phyloP scores from a whole-genome alignment of 2,797 vertebrate species.

The Hirundo rustica region DNA sequence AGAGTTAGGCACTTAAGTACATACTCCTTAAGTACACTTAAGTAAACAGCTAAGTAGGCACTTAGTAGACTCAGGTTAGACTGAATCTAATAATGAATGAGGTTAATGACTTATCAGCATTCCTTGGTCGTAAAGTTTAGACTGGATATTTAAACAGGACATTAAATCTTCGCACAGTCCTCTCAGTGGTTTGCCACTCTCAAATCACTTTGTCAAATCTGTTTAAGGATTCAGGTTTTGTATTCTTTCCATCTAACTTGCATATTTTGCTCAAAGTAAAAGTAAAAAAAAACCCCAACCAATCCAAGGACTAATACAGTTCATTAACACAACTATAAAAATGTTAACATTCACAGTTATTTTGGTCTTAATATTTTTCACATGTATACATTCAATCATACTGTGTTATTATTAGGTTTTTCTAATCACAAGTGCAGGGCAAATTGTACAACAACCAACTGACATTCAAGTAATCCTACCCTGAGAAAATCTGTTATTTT shows the following conservation, averaged over 20 bases:
- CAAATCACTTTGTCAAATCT: neutral
- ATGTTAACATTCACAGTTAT: conserved; percentile 76
- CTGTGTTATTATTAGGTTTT: conserved; percentile 52
- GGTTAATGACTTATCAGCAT: neutral
- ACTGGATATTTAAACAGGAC: neutral
- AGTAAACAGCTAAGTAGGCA: conserved; percentile 34
- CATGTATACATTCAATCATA: conserved; percentile 69
- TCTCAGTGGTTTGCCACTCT: neutral
- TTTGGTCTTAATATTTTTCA: conserved; percentile 75
- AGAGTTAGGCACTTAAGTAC: conserved; percentile 27
- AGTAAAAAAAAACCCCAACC: neutral
- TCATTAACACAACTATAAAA: conserved; percentile 46
- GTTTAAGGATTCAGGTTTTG: neutral
- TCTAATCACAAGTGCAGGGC: conserved; percentile 74
- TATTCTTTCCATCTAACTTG: neutral
- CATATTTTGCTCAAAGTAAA: conserved; percentile 27
- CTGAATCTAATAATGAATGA: neutral
- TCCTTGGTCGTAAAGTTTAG: neutral
- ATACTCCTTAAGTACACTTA: neutral
- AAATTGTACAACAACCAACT: conserved; percentile 57
- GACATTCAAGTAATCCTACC: conserved; percentile 81
- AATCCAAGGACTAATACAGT: neutral
- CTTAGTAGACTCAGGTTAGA: conserved; percentile 35
- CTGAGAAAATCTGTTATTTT: conserved; percentile 72
- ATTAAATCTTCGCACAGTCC: neutral